Percentiles rank a stretch among this genome's conserved stretches.
Evolutionary conservation across 1,140 invertebrate genomes (phyloP).

Genomic region (Theocolax elegans): DNA sequence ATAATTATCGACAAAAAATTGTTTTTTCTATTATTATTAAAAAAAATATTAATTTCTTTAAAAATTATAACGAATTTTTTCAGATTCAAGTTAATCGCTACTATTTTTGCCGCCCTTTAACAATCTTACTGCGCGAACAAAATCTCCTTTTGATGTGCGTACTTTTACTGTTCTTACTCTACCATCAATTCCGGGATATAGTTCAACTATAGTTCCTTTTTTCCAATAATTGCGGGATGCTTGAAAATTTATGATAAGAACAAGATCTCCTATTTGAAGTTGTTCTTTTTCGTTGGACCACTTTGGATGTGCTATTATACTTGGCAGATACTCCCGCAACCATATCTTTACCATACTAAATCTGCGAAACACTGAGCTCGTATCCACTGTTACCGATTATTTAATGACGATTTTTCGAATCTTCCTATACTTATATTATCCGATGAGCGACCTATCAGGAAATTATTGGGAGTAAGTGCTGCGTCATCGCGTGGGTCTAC

Average conservation of each 20-base stretch:
- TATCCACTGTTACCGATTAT: slow-evolving; percentile 1
- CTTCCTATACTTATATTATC: not conserved
- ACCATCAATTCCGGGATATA: not conserved
- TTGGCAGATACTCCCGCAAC: slow-evolving; percentile 14
- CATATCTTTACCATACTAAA: slow-evolving; percentile 4
- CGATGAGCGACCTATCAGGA: slow-evolving; percentile 45
- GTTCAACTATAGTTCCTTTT: not conserved
- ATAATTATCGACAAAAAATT: no score
- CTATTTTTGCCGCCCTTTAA: no score
- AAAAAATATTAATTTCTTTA: no score
- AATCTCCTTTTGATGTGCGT: not conserved
- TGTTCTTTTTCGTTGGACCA: not conserved
- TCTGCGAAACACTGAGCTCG: slow-evolving; percentile 12
- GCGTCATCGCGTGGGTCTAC: slow-evolving; percentile 35
- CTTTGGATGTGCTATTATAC: not conserved
- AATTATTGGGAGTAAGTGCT: slow-evolving; percentile 50
- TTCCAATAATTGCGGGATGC: not conserved
- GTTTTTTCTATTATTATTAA: no score
- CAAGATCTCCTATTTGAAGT: not conserved
- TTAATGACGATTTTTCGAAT: not conserved
- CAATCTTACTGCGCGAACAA: not conserved
- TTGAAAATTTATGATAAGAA: not conserved
- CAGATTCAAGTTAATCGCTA: no score
- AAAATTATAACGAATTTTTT: no score
- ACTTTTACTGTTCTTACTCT: not conserved